phyloP scores from a whole-genome alignment of 2,113 vertebrate genomes.

The Haemorhous mexicanus region DNA sequence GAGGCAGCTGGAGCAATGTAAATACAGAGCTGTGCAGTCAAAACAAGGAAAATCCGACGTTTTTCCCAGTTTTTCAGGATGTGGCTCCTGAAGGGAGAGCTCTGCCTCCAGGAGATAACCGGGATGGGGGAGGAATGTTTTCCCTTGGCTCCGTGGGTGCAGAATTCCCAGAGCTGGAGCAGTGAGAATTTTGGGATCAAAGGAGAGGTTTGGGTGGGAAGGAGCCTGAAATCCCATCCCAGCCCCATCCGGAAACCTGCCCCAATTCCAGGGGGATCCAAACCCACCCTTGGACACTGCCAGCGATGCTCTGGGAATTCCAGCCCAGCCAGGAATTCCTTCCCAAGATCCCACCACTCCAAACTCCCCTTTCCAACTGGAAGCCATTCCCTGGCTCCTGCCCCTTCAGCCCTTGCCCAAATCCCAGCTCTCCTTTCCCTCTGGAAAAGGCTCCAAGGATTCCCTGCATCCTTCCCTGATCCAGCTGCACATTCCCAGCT shows the following conservation, averaged over 20 bases:
- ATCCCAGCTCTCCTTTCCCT: no score
- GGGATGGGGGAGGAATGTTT: neutral
- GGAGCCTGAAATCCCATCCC: neutral
- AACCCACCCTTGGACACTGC: no score
- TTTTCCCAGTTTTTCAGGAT: neutral
- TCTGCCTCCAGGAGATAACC: neutral
- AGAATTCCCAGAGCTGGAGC: neutral
- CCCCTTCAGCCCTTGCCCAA: neutral
- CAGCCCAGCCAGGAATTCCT: neutral
- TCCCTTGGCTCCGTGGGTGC: fast-evolving
- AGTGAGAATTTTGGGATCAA: fast-evolving
- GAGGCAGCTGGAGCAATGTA: fast-evolving
- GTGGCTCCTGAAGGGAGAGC: neutral
- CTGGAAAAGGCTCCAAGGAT: no score
- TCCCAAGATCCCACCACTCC: neutral
- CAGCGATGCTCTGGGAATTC: neutral
- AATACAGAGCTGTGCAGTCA: fast-evolving
- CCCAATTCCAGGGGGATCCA: fast-evolving
- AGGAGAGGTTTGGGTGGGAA: neutral
- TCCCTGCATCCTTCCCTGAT: no score
- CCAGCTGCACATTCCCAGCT: neutral
- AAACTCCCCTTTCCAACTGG: neutral
- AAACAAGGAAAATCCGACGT: neutral
- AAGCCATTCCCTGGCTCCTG: neutral
- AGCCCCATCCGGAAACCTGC: fast-evolving